phyloP scores from a whole-genome alignment of 2,888 invertebrate species.

The Thysanoteuthis rhombus region DNA sequence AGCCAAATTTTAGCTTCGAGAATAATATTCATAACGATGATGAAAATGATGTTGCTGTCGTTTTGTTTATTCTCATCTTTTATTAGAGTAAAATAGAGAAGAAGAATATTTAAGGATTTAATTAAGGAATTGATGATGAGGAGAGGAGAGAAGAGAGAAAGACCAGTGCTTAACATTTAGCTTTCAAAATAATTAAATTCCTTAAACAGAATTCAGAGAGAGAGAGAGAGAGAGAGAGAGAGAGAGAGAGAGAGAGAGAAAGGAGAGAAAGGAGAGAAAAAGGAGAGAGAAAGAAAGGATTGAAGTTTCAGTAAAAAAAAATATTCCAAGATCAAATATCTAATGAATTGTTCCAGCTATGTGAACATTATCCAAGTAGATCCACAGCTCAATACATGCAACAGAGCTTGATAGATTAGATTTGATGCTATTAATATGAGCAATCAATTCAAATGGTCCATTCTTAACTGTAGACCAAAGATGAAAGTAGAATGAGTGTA shows the following conservation, averaged over 20 bases:
- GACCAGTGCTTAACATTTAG: background rate
- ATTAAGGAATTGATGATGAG: background rate
- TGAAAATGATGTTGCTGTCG: background rate
- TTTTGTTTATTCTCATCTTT: background rate
- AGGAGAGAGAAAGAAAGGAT: background rate
- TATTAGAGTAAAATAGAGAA: background rate
- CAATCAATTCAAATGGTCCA: background rate
- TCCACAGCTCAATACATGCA: background rate
- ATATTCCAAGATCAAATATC: background rate
- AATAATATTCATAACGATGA: background rate
- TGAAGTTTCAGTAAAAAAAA: background rate
- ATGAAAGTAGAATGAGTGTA: background rate
- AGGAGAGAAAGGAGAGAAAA: background rate
- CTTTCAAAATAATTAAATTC: background rate
- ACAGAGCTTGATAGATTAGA: background rate
- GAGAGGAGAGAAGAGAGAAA: background rate
- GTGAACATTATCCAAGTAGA: background rate
- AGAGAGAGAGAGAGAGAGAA: background rate
- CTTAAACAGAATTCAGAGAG: background rate
- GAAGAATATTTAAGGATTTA: background rate
- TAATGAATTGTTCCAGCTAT: background rate
- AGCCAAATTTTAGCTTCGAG: background rate
- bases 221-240: slow-evolving; percentile 1
- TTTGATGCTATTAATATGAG: background rate
- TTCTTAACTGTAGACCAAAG: background rate